phyloP scores from a whole-genome alignment of 2,797 vertebrate genomes.

The Pantherophis alleghaniensis region DNA sequence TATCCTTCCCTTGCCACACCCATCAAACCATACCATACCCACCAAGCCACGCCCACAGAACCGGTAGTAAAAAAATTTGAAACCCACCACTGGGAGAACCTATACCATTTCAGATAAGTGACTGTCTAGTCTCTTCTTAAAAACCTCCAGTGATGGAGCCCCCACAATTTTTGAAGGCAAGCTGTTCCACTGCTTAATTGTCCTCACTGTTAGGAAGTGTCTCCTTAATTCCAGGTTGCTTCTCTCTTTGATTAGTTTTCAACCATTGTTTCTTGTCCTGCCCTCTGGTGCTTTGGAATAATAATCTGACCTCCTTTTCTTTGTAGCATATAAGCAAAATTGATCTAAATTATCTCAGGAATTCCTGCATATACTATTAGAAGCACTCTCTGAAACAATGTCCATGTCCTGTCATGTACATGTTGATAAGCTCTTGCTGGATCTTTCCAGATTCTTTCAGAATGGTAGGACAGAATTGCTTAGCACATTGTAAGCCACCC shows the following conservation, averaged over 20 bases:
- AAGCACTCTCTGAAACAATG: neutral
- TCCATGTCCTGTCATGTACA: neutral
- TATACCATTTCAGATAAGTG: too few species aligned
- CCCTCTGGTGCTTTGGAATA: too few species aligned
- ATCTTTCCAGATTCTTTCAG: neutral
- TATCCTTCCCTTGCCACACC: too few species aligned
- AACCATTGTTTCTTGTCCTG: too few species aligned
- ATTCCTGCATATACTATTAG: neutral
- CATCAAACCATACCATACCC: too few species aligned
- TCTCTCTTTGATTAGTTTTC: neutral
- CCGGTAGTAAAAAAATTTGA: too few species aligned
- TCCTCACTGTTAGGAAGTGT: neutral
- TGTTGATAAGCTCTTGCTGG: neutral
- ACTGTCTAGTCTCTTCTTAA: neutral
- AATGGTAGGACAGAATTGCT: neutral
- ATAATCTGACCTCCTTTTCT: too few species aligned
- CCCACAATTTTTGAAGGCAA: neutral
- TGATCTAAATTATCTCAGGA: neutral
- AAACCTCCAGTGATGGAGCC: neutral
- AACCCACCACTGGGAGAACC: too few species aligned
- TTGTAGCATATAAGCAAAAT: neutral
- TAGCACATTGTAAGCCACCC: too few species aligned
- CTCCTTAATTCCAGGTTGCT: neutral
- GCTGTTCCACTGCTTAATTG: neutral
- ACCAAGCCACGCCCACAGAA: too few species aligned